Percentiles rank a stretch among this genome's conserved stretches.
These are phyloP conservation scores for Oceanites oceanicus DNA, from an alignment of 2,113 vertebrate genomes.

Conservation along the genomic window DNA sequence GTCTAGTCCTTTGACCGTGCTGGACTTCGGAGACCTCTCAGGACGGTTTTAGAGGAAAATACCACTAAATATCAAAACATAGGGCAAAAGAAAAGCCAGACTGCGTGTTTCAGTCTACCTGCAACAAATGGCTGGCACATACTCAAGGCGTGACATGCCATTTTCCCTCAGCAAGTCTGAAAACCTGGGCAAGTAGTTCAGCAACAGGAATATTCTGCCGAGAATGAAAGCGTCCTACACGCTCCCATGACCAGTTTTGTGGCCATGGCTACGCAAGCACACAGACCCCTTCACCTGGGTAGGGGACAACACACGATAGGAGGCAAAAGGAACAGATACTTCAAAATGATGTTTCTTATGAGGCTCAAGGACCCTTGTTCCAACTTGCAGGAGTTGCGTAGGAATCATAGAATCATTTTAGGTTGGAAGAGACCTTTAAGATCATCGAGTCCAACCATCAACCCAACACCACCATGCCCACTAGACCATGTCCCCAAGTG, in stretches of 20 bases:
- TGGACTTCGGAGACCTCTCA: background rate
- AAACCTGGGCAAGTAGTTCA: background rate
- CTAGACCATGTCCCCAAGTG: too few species aligned
- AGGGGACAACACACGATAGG: background rate
- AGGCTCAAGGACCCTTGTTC: background rate
- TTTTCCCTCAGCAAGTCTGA: background rate
- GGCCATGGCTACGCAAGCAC: background rate
- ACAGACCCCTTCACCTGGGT: background rate
- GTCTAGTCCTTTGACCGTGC: background rate
- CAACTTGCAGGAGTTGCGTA: background rate
- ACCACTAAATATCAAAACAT: background rate
- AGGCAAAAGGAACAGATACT: background rate
- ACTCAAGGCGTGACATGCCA: too few species aligned
- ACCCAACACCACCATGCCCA: too few species aligned
- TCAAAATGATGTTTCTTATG: background rate
- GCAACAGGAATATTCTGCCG: background rate
- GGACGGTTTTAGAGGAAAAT: background rate
- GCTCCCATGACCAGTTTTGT: background rate
- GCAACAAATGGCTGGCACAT: too few species aligned
- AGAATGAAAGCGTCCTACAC: background rate
- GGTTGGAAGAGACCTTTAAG: too few species aligned
- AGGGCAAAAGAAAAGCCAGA: background rate
- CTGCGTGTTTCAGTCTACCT: fast-evolving
- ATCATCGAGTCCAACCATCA: too few species aligned
- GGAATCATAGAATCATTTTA: too few species aligned